Percentiles rank a stretch among this genome's conserved stretches.
Conservation (phyloP, 2,797 vertebrate genomes). For the Darevskia mixta region DNA sequence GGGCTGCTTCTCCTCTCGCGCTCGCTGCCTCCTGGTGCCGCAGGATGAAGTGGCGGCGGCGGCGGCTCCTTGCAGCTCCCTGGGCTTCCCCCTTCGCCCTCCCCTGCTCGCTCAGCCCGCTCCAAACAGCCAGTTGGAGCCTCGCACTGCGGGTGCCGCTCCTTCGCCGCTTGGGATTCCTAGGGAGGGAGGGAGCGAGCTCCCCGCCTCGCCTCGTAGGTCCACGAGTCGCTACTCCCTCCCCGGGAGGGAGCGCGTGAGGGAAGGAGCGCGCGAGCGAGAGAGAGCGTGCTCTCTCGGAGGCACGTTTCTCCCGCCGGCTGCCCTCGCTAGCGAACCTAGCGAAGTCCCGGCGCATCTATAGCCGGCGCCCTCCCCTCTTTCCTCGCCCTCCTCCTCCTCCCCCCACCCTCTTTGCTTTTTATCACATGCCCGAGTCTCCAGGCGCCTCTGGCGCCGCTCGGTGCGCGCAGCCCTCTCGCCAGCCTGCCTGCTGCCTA, state of each 20-base stretch:
- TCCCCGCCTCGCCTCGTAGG: neutral
- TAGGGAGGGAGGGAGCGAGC: constrained; percentile 32
- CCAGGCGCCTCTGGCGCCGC: neutral
- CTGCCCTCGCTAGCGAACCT: neutral
- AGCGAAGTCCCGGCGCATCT: constrained; percentile 9
- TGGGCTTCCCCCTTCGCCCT: constrained; percentile 8
- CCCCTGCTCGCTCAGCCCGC: constrained; percentile 27
- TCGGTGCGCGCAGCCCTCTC: neutral
- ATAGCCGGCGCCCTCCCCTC: neutral
- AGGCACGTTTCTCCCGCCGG: constrained; percentile 27
- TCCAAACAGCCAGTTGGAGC: constrained; percentile 32
- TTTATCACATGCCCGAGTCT: constrained; percentile 55
- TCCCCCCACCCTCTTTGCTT: constrained; percentile 7
- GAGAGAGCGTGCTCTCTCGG: neutral
- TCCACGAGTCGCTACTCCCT: neutral
- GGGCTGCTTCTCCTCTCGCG: constrained; percentile 6
- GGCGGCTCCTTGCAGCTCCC: constrained; percentile 28
- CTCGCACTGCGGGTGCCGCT: constrained; percentile 41
- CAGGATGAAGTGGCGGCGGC: constrained; percentile 52
- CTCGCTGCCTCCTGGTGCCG: constrained; percentile 50
- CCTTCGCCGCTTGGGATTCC: constrained; percentile 58
- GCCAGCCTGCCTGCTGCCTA: constrained; percentile 37
- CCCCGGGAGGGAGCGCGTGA: neutral
- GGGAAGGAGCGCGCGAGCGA: neutral
- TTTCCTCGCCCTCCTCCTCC: neutral